These are phyloP conservation scores for Vultur gryphus DNA, from an alignment of 2,797 vertebrate genomes.

Conservation along the genomic window DNA sequence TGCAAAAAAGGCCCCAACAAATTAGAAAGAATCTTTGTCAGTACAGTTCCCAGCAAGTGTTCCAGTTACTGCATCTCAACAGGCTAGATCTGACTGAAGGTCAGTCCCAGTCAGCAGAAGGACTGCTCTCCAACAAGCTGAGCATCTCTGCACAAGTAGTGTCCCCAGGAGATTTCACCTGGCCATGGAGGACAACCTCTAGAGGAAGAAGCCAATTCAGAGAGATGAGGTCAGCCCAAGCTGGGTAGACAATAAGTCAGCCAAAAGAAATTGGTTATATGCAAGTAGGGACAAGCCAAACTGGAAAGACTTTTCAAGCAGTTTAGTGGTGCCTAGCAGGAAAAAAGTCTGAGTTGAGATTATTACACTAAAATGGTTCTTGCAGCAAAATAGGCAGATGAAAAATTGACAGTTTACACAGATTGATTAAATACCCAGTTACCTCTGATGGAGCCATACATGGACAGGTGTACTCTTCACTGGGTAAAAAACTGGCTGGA, in stretches of 20 bases:
- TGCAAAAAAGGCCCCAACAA: neutral
- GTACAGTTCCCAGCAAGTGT: neutral
- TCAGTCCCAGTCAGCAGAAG: neutral
- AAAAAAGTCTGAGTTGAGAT: neutral
- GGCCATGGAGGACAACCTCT: neutral
- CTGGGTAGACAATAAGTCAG: neutral
- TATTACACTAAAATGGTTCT: neutral
- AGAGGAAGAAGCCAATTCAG: neutral
- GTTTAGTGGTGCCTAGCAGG: neutral
- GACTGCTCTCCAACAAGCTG: neutral
- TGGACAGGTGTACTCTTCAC: neutral
- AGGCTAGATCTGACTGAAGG: neutral
- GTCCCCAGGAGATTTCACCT: neutral
- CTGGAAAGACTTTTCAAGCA: neutral
- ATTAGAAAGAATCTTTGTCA: constrained; percentile 51
- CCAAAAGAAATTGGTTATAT: neutral
- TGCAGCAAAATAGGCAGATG: neutral
- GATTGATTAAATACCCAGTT: neutral
- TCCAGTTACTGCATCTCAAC: neutral
- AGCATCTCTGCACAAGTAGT: neutral
- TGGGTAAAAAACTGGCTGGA: neutral
- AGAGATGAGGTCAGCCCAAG: neutral
- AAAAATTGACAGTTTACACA: neutral
- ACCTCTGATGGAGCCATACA: neutral
- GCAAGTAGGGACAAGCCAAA: neutral